Evolutionary conservation across 2,888 invertebrate genomes (phyloP).

Genomic region (Drosophila kambysellisi): DNA sequence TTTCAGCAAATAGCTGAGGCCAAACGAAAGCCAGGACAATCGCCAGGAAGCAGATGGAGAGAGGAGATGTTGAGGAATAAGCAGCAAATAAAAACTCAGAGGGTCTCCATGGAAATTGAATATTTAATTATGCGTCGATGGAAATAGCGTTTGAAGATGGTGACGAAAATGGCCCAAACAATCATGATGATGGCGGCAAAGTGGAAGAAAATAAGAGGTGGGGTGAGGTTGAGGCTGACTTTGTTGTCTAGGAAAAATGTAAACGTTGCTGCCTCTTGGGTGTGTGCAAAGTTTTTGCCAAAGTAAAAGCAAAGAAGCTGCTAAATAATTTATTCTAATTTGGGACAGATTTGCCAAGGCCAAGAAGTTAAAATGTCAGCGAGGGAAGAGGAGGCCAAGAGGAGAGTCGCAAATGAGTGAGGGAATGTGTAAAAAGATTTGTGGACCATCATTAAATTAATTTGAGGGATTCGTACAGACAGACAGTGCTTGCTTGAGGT

Average conservation of each 20-base stretch:
- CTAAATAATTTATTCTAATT: conserved; percentile 75
- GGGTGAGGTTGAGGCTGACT: neutral
- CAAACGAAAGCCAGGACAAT: conserved; percentile 1
- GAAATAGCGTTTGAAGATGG: conserved; percentile 66
- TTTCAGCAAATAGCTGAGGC: conserved; percentile 57
- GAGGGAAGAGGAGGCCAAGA: conserved; percentile 8
- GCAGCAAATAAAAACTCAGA: conserved; percentile 48
- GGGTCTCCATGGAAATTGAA: conserved; percentile 68
- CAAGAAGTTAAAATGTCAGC: conserved; percentile 46
- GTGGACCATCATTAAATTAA: conserved; percentile 30
- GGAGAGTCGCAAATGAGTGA: neutral
- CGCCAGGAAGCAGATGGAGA: conserved; percentile 1
- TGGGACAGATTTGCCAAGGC: conserved; percentile 54
- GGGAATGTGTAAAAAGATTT: conserved; percentile 35
- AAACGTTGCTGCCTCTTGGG: conserved; percentile 32
- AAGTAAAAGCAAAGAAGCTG: conserved; percentile 43
- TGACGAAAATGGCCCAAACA: conserved; percentile 65
- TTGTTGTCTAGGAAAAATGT: conserved; percentile 50
- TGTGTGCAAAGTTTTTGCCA: conserved; percentile 39
- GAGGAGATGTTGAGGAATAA: conserved; percentile 40
- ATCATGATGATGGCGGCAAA: conserved; percentile 26
- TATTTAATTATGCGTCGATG: conserved; percentile 73
- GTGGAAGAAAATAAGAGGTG: neutral
- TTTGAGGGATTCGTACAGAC: conserved; percentile 35
- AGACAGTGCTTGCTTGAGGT: conserved; percentile 40